These are phyloP conservation scores for Zaprionus inermis DNA, from an alignment of 1,140 invertebrate genomes.

Conservation along the genomic window DNA sequence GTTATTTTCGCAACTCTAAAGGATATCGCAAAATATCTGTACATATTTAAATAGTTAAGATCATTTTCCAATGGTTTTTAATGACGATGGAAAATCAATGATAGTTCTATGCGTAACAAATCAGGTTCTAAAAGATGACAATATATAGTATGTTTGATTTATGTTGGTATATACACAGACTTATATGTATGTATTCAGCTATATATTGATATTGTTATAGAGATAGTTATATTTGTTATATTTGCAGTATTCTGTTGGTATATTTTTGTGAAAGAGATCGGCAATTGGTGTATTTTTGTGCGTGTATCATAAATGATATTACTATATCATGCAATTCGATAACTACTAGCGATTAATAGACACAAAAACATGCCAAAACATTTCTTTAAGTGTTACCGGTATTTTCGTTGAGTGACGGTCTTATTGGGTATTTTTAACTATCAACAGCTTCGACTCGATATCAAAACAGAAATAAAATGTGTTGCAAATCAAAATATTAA, in stretches of 20 bases:
- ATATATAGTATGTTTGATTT: not conserved
- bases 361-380: slow-evolving; percentile 23
- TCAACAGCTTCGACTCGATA: slow-evolving; percentile 7
- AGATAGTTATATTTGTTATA: slow-evolving; percentile 28
- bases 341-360: not conserved
- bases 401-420: slow-evolving; percentile 41
- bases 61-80: slow-evolving; percentile 68
- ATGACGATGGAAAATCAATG: slow-evolving; percentile 71
- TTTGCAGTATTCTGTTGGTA: slow-evolving; percentile 62
- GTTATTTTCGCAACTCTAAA: slow-evolving; percentile 32
- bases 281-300: slow-evolving; percentile 52
- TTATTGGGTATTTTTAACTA: not conserved
- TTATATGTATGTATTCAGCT: slow-evolving; percentile 21
- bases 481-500: slow-evolving; percentile 45
- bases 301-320: slow-evolving; percentile 42
- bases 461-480: slow-evolving; percentile 65
- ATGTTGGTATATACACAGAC: slow-evolving; percentile 25
- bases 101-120: slow-evolving; percentile 45
- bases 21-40: slow-evolving; percentile 55
- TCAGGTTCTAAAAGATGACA: slow-evolving; percentile 27
- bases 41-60: slow-evolving; percentile 36
- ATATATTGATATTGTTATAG: slow-evolving; percentile 19
- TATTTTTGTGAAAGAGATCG: slow-evolving; percentile 64
- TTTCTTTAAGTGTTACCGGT: slow-evolving; percentile 25
- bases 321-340: slow-evolving; percentile 28